Evolutionary conservation across 92 coral and sea anemone species (phyloP).

Genomic region (Plumapathes pennacea): DNA sequence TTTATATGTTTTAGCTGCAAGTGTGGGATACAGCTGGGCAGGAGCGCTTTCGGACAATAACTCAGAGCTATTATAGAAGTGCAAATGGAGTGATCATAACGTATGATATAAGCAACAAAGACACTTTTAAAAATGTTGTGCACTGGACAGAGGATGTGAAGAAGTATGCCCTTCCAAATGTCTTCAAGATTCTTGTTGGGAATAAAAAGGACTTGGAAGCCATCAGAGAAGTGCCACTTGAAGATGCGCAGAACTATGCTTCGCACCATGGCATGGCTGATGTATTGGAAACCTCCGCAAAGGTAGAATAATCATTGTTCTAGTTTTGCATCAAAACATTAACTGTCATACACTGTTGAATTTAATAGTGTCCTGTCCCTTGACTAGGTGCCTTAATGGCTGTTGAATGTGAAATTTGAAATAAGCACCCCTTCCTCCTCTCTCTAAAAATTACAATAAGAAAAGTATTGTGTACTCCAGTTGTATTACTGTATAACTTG

Average conservation of each 20-base stretch:
- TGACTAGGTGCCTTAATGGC: no score
- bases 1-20: slow-evolving; percentile 68
- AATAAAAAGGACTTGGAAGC: slow-evolving; percentile 80
- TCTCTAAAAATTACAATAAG: no score
- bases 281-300: slow-evolving; percentile 86
- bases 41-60: slow-evolving; percentile 91
- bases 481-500: no score
- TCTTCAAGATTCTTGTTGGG: slow-evolving; percentile 81
- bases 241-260: slow-evolving; percentile 77
- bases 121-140: slow-evolving; percentile 74
- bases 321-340: background rate
- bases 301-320: slow-evolving; percentile 57
- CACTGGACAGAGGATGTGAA: slow-evolving; percentile 90
- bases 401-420: no score
- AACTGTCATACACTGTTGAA: no score
- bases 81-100: slow-evolving; percentile 83
- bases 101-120: slow-evolving; percentile 87
- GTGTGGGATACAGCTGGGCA: slow-evolving; percentile 99
- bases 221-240: slow-evolving; percentile 68
- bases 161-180: slow-evolving; percentile 82
- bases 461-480: no score
- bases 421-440: no score
- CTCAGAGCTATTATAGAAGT: slow-evolving; percentile 95
- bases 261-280: slow-evolving; percentile 68
- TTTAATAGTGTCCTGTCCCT: no score